phyloP scores from a whole-genome alignment of 2,888 invertebrate genomes.

The Cyclophora punctaria region DNA sequence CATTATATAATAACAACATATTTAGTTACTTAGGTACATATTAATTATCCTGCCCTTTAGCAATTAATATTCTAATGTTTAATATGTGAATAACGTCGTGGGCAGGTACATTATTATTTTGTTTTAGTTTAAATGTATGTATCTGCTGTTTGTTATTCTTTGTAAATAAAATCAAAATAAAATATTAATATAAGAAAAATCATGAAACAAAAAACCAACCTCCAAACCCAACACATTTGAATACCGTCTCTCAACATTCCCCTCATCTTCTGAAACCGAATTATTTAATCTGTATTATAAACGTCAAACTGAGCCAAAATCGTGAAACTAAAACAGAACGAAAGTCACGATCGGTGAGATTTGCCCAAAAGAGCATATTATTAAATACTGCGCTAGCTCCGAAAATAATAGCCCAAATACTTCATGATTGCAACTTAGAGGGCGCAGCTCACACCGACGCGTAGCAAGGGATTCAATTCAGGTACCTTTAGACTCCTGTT shows the following conservation, averaged over 20 bases:
- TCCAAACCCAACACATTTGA: slow-evolving; percentile 7
- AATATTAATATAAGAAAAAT: neutral
- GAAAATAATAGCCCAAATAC: slow-evolving; percentile 49
- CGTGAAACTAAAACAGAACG: slow-evolving; percentile 33
- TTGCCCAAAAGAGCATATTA: slow-evolving; percentile 37
- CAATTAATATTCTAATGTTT: too few species aligned
- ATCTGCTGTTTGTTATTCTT: too few species aligned
- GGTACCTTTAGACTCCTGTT: too few species aligned
- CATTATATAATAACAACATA: too few species aligned
- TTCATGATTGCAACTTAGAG: slow-evolving; percentile 41
- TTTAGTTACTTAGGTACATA: neutral
- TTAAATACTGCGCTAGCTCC: slow-evolving; percentile 39
- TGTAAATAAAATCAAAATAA: too few species aligned
- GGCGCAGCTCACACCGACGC: slow-evolving; percentile 28
- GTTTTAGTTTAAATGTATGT: too few species aligned
- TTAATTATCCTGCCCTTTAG: too few species aligned
- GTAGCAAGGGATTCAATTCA: neutral
- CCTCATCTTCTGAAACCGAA: neutral
- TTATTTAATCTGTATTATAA: slow-evolving; percentile 3
- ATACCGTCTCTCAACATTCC: slow-evolving; percentile 4
- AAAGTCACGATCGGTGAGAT: slow-evolving; percentile 45
- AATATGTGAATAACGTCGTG: too few species aligned
- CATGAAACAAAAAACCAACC: neutral
- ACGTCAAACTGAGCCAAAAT: slow-evolving; percentile 40
- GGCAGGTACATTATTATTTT: too few species aligned